phyloP scores from a whole-genome alignment of 1,140 invertebrate species.

The Armadillidium nasatum region DNA sequence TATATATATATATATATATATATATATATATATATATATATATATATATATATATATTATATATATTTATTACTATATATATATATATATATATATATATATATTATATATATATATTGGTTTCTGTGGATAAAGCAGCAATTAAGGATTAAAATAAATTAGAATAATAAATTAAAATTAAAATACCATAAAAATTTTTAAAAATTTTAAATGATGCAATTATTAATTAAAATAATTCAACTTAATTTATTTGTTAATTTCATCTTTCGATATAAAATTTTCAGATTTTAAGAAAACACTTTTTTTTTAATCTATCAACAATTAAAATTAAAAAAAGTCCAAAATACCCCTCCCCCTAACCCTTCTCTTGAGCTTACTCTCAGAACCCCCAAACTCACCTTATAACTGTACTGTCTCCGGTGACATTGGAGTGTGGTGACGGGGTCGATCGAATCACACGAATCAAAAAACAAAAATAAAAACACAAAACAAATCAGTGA shows the following conservation, averaged over 20 bases:
- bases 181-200: too few species aligned
- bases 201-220: background rate
- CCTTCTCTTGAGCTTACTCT: background rate
- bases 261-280: background rate
- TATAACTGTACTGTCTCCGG: conserved; percentile 52
- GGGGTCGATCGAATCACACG: conserved; percentile 25
- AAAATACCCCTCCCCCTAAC: background rate
- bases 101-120: too few species aligned
- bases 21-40: too few species aligned
- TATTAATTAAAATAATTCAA: background rate
- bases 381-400: conserved; percentile 33
- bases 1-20: too few species aligned
- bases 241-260: background rate
- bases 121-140: too few species aligned
- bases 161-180: too few species aligned
- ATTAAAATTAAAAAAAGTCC: background rate
- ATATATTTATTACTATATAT: too few species aligned
- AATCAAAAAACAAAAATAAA: too few species aligned
- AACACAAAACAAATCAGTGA: too few species aligned
- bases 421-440: conserved; percentile 53
- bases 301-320: background rate
- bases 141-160: too few species aligned
- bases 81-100: too few species aligned
- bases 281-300: background rate
- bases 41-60: too few species aligned